These are phyloP conservation scores for Plecturocebus donacophilus DNA, from an alignment of 2,113 vertebrate species.

Conservation along the genomic window DNA sequence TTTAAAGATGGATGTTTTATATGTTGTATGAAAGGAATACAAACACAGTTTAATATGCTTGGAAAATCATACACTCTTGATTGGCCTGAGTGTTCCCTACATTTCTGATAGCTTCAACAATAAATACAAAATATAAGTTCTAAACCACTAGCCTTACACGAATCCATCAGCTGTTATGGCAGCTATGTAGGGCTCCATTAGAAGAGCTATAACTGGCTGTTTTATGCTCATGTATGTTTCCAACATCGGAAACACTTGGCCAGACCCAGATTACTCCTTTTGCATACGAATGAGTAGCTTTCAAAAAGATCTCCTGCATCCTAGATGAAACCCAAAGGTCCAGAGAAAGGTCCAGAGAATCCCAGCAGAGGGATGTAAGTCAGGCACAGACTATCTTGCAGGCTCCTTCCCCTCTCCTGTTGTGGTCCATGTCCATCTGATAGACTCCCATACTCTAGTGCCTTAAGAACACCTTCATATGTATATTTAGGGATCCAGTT, in stretches of 20 bases:
- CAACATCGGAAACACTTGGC: not conserved
- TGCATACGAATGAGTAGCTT: not conserved
- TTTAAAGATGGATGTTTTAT: slow-evolving; percentile 29
- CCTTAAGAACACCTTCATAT: not conserved
- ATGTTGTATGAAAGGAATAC: slow-evolving; percentile 19
- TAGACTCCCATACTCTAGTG: not conserved
- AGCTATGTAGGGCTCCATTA: not conserved
- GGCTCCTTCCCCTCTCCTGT: not conserved
- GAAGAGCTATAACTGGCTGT: not conserved
- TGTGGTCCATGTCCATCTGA: not conserved
- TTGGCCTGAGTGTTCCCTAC: not conserved
- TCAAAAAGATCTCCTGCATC: not conserved
- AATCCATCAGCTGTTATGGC: not conserved
- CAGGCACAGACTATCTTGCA: not conserved
- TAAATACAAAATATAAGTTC: not conserved
- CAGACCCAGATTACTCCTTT: not conserved
- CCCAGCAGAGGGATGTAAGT: not conserved
- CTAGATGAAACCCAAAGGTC: not conserved
- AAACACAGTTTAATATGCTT: slow-evolving; percentile 26
- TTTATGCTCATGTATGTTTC: not conserved
- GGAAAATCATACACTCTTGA: slow-evolving; percentile 2
- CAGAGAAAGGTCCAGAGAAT: not conserved
- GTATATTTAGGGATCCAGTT: not conserved
- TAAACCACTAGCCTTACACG: not conserved
- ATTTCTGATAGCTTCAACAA: not conserved